Conservation (phyloP, 2,113 vertebrate species). For the Mellivora capensis region DNA sequence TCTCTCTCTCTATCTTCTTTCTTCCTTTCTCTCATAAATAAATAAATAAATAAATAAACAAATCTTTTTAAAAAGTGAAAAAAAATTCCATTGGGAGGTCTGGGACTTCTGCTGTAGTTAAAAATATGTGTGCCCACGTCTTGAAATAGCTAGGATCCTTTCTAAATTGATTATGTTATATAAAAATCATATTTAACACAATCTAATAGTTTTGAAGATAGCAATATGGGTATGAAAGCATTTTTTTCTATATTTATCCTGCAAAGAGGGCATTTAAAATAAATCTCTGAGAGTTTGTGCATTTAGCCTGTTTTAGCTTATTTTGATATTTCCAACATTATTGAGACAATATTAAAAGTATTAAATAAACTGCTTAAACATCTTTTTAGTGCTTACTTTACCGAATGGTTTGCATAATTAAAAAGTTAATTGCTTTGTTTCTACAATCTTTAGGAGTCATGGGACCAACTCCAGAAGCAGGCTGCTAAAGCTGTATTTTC, state of each 20-base stretch:
- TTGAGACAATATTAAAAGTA: background rate
- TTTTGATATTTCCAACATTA: constrained; percentile 5
- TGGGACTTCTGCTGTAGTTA: background rate
- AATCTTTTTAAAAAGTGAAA: background rate
- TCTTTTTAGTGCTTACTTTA: background rate
- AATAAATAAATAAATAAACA: background rate
- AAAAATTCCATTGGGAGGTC: background rate
- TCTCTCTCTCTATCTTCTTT: too few species aligned
- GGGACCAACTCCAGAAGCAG: background rate
- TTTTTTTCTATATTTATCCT: background rate
- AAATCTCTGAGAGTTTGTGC: background rate
- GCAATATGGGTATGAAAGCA: background rate
- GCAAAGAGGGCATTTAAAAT: background rate
- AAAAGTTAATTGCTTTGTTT: constrained; percentile 44
- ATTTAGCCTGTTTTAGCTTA: background rate
- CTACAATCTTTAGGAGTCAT: background rate
- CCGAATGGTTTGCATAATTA: background rate
- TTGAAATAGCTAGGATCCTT: background rate
- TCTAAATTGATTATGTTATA: background rate
- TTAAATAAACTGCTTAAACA: background rate
- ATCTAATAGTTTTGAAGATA: background rate
- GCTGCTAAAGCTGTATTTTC: background rate
- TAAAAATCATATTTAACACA: background rate
- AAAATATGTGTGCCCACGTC: background rate
- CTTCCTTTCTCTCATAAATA: too few species aligned